These are phyloP conservation scores for Rotaria sp. DNA, from an alignment of 2,888 invertebrate genomes.

Conservation along the genomic window DNA sequence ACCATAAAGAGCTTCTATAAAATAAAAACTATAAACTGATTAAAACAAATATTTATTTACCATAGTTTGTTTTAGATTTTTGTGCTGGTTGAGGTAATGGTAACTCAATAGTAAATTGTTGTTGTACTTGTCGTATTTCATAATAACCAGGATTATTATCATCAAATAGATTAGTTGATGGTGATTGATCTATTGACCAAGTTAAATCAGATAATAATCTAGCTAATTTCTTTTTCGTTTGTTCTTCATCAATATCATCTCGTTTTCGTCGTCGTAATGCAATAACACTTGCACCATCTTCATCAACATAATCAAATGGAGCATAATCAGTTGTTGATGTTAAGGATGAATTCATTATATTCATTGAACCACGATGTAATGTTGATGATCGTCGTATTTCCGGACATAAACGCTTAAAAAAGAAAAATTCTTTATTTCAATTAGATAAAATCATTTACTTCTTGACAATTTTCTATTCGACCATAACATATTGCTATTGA, in stretches of 20 bases:
- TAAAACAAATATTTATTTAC: background rate
- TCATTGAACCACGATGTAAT: too few relatives aligned
- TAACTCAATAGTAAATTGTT: background rate
- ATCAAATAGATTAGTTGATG: background rate
- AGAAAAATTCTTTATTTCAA: background rate
- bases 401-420: background rate
- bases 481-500: background rate
- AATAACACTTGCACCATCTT: background rate
- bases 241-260: background rate
- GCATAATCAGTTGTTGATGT: background rate
- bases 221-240: background rate
- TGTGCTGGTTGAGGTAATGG: background rate
- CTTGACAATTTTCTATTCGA: constrained; percentile 21
- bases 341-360: background rate
- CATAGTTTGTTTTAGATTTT: background rate
- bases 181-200: background rate
- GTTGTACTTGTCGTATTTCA: constrained; percentile 8
- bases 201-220: background rate
- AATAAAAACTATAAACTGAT: background rate
- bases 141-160: background rate
- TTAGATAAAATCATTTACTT: background rate
- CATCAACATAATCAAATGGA: background rate
- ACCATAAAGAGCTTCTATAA: background rate
- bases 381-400: background rate
- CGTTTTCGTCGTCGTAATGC: background rate